Evolutionary conservation across 2,113 vertebrate species (phyloP).

Genomic region (Miniopterus natalensis): DNA sequence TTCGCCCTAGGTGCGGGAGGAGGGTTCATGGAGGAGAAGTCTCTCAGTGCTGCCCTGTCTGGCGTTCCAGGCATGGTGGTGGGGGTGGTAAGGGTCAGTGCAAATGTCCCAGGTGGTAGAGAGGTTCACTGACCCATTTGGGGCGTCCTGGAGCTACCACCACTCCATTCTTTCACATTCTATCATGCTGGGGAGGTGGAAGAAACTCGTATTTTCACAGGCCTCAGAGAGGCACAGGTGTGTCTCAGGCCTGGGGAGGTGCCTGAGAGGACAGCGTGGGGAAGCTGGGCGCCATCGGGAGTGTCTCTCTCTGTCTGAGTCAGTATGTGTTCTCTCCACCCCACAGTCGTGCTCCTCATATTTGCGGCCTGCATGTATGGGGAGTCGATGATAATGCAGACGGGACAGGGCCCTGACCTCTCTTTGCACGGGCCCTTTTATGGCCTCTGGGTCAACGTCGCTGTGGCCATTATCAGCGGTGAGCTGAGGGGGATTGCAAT

Average conservation of each 20-base stretch:
- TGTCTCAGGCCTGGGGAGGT: not conserved
- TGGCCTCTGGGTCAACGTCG: not conserved
- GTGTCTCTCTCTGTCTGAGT: not conserved
- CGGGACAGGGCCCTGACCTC: not conserved
- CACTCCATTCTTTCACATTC: not conserved
- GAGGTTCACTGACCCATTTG: not conserved
- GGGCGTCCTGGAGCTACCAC: not conserved
- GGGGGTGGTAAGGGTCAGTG: not conserved
- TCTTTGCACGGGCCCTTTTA: not conserved
- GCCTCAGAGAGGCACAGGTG: not conserved
- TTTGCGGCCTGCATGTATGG: not conserved
- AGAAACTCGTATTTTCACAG: not conserved
- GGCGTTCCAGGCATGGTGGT: not conserved
- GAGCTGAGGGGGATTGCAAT: not conserved
- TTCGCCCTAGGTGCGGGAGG: not conserved
- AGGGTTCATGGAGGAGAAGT: not conserved
- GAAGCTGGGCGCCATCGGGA: not conserved
- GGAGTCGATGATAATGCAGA: not conserved
- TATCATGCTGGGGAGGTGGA: not conserved
- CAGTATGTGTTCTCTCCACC: not conserved
- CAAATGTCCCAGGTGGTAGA: not conserved
- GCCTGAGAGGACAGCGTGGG: not conserved
- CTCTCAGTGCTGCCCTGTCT: not conserved
- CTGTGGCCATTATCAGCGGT: not conserved
- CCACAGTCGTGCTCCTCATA: not conserved